Evolutionary conservation across 2,797 vertebrate genomes (phyloP), one percentile per base, ranked within the genome.

Genomic region (Paguma larvata): DNA sequence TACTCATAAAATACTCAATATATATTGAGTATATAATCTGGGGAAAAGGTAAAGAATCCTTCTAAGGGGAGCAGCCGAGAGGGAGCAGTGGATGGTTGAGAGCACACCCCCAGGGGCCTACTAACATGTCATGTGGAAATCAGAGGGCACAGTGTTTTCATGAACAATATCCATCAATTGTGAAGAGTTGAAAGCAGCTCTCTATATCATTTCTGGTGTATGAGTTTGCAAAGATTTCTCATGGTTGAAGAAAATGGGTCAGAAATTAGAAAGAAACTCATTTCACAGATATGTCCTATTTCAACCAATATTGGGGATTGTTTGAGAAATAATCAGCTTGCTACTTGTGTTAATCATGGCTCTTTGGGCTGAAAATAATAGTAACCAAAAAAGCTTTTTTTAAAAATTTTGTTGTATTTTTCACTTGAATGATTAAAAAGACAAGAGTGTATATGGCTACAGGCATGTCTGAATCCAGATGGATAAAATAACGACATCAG

Each of bases 291-390:
- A 16, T 11, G 18, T 70, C 80, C 70, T 80, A 85, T 88, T 88
- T 97, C 72, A 95, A n/a, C 70, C 1, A 15, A 88, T 92, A 70
- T 72, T 89, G 32, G 12, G 5, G 32, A 82, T 95, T 63, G 67
- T 94, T 92, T 88, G 80, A 34, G 67, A 95, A 83, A 78, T 83
- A 53, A 90, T 82, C 59, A 16, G 30, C 87, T 95, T 85, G 59
- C 34, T 73, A 34, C 14, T n/a, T 86, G 30, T 77, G 30, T 80
- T 84, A 34, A 38, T 46, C 34, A 16, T 4, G 8, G 70, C 6
- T 87, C 16, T 77, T 93, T 84, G n/a, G 82, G 7, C 30, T 94
- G 21, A 63, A 79, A 94, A 75, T 72, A 41, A 80, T 23, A 88
- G 65, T 94, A 90, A 87, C 21, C 11, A 83, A 79, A 41, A 75